Evolutionary conservation across 2,888 invertebrate species (phyloP).

Genomic region (Lingula anatina): DNA sequence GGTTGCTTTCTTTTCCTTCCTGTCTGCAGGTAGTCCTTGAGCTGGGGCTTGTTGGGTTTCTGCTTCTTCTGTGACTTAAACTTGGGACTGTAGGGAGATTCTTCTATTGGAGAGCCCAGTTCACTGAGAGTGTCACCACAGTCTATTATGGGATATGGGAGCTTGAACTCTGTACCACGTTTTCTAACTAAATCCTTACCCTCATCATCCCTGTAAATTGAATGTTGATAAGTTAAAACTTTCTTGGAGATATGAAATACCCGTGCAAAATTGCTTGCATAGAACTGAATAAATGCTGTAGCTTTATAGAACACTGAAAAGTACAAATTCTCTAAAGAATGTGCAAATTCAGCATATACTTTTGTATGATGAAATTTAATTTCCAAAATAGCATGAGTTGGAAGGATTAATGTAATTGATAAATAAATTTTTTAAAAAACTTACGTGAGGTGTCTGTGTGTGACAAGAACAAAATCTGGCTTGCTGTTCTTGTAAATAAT

Average conservation of each 20-base stretch:
- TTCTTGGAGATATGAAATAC: neutral
- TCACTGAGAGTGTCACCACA: conserved; percentile 41
- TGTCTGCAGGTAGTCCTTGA: conserved; percentile 86
- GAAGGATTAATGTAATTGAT: too few species aligned
- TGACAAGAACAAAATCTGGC: conserved; percentile 98
- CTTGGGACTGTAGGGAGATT: conserved; percentile 33
- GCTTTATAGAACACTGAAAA: too few species aligned
- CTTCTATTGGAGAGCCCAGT: conserved; percentile 43
- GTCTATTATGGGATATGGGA: conserved; percentile 79
- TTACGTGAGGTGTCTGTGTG: conserved; percentile 96
- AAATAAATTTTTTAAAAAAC: too few species aligned
- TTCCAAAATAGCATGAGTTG: too few species aligned
- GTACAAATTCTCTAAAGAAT: too few species aligned
- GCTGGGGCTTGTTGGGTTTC: conserved; percentile 88
- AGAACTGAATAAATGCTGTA: neutral
- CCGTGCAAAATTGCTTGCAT: neutral
- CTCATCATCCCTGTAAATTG: conserved; percentile 82
- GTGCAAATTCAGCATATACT: too few species aligned
- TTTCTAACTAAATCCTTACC: conserved; percentile 95
- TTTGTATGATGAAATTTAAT: too few species aligned
- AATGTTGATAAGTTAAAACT: conserved; percentile 3
- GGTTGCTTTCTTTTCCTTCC: conserved; percentile 60
- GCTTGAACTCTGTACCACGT: conserved; percentile 98
- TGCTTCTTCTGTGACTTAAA: conserved; percentile 67
- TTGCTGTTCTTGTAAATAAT: conserved; percentile 99